Conservation (phyloP, 2,888 invertebrate species). For the Agriopis marginaria region DNA sequence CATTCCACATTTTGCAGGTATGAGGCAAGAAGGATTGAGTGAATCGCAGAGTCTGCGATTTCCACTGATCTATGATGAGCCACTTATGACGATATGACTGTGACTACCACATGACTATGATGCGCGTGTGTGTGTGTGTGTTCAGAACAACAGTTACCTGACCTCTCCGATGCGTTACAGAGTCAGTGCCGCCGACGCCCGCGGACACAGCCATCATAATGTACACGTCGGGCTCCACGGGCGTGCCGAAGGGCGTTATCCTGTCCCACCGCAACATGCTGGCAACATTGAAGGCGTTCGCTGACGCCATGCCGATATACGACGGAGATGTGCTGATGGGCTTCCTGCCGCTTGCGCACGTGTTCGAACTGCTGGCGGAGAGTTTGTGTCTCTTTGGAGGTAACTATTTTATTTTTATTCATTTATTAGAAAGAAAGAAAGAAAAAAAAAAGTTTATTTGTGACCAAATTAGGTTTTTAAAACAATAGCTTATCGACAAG, state of each 20-base stretch:
- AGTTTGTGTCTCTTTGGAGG: conserved; percentile 94
- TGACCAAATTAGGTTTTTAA: no score
- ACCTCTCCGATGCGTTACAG: conserved; percentile 64
- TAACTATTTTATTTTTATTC: conserved; percentile 68
- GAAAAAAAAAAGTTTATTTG: no score
- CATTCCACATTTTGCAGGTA: no score
- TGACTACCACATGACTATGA: no score
- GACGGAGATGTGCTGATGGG: conserved; percentile 95
- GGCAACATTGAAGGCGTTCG: conserved; percentile 92
- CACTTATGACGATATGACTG: no score
- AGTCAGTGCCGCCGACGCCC: conserved; percentile 87
- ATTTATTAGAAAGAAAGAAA: no score
- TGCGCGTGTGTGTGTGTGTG: no score
- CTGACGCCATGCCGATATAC: conserved; percentile 90
- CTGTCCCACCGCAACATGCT: conserved; percentile 94
- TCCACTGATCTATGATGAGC: no score
- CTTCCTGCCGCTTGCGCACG: conserved; percentile 98
- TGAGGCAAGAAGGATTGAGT: no score
- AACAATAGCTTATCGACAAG: no score
- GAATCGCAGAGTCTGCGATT: no score
- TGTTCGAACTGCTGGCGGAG: conserved; percentile 97
- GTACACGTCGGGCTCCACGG: conserved; percentile 99
- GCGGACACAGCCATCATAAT: conserved; percentile 97
- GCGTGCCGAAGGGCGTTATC: conserved; percentile 96
- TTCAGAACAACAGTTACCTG: no score